Base-by-base conservation (phyloP, 2,113 vertebrate species). In the Crotalus viridis region DNA sequence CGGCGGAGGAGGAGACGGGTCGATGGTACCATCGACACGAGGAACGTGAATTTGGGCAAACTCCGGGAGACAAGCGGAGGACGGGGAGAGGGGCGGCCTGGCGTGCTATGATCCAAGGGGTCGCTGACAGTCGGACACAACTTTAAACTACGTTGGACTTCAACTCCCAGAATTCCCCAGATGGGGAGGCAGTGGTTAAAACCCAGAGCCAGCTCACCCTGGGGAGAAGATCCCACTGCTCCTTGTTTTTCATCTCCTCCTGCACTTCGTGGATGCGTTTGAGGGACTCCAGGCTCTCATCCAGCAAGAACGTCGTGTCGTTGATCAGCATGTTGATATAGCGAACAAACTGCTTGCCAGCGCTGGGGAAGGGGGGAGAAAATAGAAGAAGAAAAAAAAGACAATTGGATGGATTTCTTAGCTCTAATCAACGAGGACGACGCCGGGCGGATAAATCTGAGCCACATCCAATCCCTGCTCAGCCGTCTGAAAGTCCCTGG, bases 241-340 rank as follows among this genome's bases (percentile, higher is more conserved):
- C 99, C 93, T 99, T 99, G 97, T 99, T 99, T 96, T 99, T 99
- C 99, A 99, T 99, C 97, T 99, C 99, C 92, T 99, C 99, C 92
- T 99, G 99, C 90, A 99, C 98, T 94, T 99, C 99, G 28, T 99
- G 99, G 96, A 99, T 99, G 94, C 99, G 98, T 97, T 99, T 99
- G 93, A 99, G 97, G 64, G 99, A 99, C 96, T 99, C 99, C 93
- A 99, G 98, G 94, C 99, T 99, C 96, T 99, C 99, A 46, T 99
- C 99, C 93, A 99, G 98, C 97, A 99, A 96, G 97, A 99, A 99
- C 85, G 99, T 99, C 21, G 99, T 99, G 97, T 99, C 99, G 33
- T 99, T 99, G 95, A 99, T 99, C 97, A 99, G 97, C 99, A 99
- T 99, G 97, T 99, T 99, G 97, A 99, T 99, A 94, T 99, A 99